Percentiles rank a stretch among this genome's conserved stretches.
phyloP scores from a whole-genome alignment of 2,113 vertebrate species.

The Syngnathus floridae region DNA sequence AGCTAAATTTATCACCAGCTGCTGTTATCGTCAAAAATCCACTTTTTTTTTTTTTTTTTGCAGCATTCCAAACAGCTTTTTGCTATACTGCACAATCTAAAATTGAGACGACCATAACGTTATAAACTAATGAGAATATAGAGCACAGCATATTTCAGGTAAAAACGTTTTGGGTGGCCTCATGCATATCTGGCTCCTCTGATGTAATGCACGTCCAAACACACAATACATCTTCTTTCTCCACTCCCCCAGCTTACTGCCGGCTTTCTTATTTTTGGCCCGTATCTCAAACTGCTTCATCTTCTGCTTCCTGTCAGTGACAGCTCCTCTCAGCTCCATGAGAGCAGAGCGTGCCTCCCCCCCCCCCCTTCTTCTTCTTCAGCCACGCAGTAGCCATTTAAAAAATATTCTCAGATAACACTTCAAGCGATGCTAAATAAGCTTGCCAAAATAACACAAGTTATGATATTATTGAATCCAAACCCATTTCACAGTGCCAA shows the following conservation, averaged over 20 bases:
- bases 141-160: background rate
- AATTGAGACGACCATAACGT: background rate
- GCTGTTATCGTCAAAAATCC: background rate
- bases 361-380: background rate
- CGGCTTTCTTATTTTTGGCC: constrained; percentile 29
- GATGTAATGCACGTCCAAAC: constrained; percentile 13
- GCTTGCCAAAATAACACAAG: background rate
- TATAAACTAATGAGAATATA: no score
- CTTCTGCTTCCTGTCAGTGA: constrained; percentile 17
- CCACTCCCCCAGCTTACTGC: background rate
- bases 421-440: background rate
- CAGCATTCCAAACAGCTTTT: background rate
- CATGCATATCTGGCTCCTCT: constrained; percentile 1
- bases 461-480: background rate
- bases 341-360: constrained; percentile 15
- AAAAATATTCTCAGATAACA: background rate
- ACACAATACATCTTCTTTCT: constrained; percentile 8
- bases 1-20: constrained; percentile 1
- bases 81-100: background rate
- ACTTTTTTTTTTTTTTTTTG: no score
- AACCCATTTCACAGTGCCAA: background rate
- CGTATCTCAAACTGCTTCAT: background rate
- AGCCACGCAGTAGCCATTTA: background rate
- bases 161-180: constrained; percentile 16
- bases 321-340: constrained; percentile 32